These are phyloP conservation scores for Heliconius hewitsoni DNA, from an alignment of 1,140 invertebrate species.

Conservation along the genomic window DNA sequence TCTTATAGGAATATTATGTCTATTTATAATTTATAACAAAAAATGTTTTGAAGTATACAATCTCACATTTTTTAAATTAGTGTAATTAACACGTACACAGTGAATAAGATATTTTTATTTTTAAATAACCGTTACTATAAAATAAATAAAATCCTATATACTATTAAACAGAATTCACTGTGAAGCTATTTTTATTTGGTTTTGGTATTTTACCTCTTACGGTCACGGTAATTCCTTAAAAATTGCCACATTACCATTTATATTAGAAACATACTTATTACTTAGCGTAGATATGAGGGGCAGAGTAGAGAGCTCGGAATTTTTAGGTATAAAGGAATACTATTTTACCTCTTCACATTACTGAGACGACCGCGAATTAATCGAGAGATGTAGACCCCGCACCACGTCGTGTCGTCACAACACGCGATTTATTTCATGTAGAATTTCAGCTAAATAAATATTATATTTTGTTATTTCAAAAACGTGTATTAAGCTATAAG, in stretches of 20 bases:
- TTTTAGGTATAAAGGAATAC: slow-evolving; percentile 16
- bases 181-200: slow-evolving; percentile 46
- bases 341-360: slow-evolving; percentile 8
- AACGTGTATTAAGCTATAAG: too few relatives aligned
- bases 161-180: slow-evolving; percentile 20
- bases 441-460: not conserved
- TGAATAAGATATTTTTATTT: too few relatives aligned
- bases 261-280: slow-evolving; percentile 67
- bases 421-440: not conserved
- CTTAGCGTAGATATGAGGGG: slow-evolving; percentile 26
- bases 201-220: slow-evolving; percentile 42
- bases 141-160: too few relatives aligned
- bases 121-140: too few relatives aligned
- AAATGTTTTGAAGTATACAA: too few relatives aligned
- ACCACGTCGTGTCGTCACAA: not conserved
- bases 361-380: not conserved
- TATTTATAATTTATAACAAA: too few relatives aligned
- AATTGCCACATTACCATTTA: slow-evolving; percentile 67
- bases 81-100: too few relatives aligned
- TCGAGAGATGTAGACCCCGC: not conserved
- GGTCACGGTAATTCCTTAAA: slow-evolving; percentile 31
- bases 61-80: too few relatives aligned
- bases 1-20: too few relatives aligned
- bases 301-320: slow-evolving; percentile 17
- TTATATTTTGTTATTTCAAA: too few relatives aligned